These are phyloP conservation scores for Emydoidea blandingii DNA, from an alignment of 2,797 vertebrate species.

Conservation along the genomic window DNA sequence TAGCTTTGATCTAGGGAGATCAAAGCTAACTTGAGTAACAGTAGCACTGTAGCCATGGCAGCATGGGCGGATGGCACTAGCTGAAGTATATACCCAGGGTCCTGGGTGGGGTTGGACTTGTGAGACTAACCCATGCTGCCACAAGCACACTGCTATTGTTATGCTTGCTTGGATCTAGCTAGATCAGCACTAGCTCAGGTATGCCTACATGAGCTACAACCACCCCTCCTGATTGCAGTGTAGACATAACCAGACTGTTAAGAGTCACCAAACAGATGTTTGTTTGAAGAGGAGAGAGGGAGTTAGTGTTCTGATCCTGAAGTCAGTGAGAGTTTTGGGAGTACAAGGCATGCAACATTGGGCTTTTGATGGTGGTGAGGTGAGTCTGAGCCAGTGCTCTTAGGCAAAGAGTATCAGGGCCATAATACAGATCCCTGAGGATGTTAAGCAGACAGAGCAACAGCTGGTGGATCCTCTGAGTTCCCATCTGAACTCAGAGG, in stretches of 20 bases:
- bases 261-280: no score
- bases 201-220: not conserved
- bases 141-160: not conserved
- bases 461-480: not conserved
- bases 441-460: not conserved
- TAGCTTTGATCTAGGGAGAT: not conserved
- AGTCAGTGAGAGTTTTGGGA: not conserved
- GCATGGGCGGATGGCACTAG: not conserved
- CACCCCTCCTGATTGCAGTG: not conserved
- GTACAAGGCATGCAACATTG: fast-evolving
- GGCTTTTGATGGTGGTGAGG: not conserved
- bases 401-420: not conserved
- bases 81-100: not conserved
- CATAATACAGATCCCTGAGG: not conserved
- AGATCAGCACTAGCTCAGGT: not conserved
- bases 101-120: not conserved
- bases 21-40: not conserved
- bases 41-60: not conserved
- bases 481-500: not conserved
- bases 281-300: not conserved
- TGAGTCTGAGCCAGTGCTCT: not conserved
- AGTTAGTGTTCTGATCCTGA: not conserved
- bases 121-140: not conserved
- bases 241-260: no score
- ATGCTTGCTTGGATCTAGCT: no score